Evolutionary conservation across 1,140 invertebrate genomes (phyloP), one percentile per base, ranked within the genome.

Genomic region (Caerostris extrusa): DNA sequence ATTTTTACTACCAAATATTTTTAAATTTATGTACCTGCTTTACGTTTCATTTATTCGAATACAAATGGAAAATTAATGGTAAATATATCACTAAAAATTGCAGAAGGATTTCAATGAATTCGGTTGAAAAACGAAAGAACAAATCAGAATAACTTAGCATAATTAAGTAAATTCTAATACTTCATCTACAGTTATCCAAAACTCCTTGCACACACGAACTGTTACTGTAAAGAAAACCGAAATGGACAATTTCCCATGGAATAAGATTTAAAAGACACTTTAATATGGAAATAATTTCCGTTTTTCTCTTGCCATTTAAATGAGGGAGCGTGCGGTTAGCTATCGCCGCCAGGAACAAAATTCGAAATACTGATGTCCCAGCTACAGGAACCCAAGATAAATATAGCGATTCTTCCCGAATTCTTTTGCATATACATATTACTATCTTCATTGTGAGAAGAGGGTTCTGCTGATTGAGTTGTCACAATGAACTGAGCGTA

Each of bases 201-300:
- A 34, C 0, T 34, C 34, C 34, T 14, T 50, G 19, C 3, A 53
- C 19, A 77, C 34, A 34, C 34, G 10, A 77, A 77, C 53, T 19
- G 61, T n/a, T 14, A 50, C 71, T 77, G 53, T 50, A 12, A 34
- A 71, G 61, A 67, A 17, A 12, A 67, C 14, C 0, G 61, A 71
- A 77, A 77, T 50, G 71, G 3, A 53, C 71, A 53, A 77, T 12
- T 34, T 34, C 0, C 34, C 12, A 8, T 12, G 7, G 10, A 77
- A 77, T 50, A 34, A 34, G 53, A 77, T 77, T 77, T 50, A 77
- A 77, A 77, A 77, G 34, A 50, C 34, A 64, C 6, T 61, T 61
- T 87, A 61, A 87, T 87, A 50, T 12, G 14, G 58, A 53, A 61
- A 87, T 87, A 87, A 87, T 87, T 87, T 87, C 85, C 85, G 64